Evolutionary conservation across 2,113 vertebrate genomes (phyloP).

Genomic region (Glareola pratincola): DNA sequence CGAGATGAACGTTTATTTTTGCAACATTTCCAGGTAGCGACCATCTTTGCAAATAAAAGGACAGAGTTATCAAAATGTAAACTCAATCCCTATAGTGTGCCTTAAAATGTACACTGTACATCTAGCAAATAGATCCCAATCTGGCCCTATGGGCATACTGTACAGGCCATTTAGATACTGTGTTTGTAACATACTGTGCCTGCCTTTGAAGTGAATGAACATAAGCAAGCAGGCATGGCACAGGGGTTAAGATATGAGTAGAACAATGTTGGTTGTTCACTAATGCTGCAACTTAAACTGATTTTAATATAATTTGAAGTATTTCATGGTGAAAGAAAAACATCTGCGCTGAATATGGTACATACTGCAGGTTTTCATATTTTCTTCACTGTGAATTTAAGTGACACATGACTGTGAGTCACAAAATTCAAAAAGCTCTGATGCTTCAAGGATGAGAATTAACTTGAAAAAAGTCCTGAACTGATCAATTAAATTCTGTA

Average conservation of each 20-base stretch:
- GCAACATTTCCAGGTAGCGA: conserved; percentile 61
- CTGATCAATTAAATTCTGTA: not conserved
- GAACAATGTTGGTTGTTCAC: conserved; percentile 46
- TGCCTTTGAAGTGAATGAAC: conserved; percentile 1
- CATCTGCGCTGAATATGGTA: conserved; percentile 27
- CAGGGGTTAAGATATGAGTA: not conserved
- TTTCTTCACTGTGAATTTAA: conserved; percentile 72
- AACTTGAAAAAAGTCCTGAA: not conserved
- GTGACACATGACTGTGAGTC: conserved; percentile 60
- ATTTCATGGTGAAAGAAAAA: conserved; percentile 32
- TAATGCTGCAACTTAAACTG: conserved; percentile 45
- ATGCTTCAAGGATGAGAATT: not conserved
- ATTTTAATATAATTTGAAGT: conserved; percentile 33
- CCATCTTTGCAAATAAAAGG: conserved; percentile 66
- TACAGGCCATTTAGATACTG: conserved; percentile 63
- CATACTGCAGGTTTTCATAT: conserved; percentile 44
- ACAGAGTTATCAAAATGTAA: conserved; percentile 60
- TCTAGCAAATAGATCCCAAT: conserved; percentile 59
- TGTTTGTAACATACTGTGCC: conserved; percentile 59
- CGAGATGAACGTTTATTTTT: conserved; percentile 58
- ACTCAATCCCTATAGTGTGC: conserved; percentile 73
- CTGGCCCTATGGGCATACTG: conserved; percentile 59
- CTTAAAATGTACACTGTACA: conserved; percentile 75
- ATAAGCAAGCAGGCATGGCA: conserved; percentile 15
- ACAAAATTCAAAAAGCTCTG: conserved; percentile 13